Conservation (phyloP, 2,797 vertebrate genomes). For the Petrocephalus sullivani region DNA sequence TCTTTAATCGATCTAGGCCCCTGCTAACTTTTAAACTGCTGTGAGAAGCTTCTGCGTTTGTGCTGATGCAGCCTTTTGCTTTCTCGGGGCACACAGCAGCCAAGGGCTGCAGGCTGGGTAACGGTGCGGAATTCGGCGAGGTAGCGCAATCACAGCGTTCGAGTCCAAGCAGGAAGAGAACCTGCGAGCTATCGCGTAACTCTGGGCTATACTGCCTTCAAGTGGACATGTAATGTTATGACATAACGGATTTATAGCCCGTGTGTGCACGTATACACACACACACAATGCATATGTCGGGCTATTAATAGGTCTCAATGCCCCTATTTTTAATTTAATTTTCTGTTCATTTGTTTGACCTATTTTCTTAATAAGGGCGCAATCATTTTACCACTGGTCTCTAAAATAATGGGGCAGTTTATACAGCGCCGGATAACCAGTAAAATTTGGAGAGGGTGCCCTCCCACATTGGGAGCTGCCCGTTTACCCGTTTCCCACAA, state of each 20-base stretch:
- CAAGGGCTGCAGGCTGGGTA: neutral
- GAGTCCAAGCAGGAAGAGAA: neutral
- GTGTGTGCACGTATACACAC: neutral
- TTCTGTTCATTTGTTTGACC: neutral
- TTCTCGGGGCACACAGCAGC: neutral
- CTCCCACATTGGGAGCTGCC: neutral
- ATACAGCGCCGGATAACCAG: neutral
- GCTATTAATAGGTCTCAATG: no score
- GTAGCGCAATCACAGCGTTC: neutral
- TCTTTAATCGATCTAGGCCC: neutral
- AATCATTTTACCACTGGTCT: neutral
- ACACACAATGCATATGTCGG: neutral
- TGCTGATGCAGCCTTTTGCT: neutral
- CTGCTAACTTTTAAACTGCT: neutral
- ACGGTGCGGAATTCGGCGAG: neutral
- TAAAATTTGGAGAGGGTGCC: neutral
- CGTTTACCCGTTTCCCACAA: neutral
- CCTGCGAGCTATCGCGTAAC: neutral
- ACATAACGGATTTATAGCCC: neutral
- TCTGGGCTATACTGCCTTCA: neutral
- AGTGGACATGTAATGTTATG: neutral
- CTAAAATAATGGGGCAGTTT: neutral
- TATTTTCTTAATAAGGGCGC: neutral
- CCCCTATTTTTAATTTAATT: neutral
- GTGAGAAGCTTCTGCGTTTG: neutral